phyloP scores from a whole-genome alignment of 1,140 invertebrate genomes.

The Gryon sp. region DNA sequence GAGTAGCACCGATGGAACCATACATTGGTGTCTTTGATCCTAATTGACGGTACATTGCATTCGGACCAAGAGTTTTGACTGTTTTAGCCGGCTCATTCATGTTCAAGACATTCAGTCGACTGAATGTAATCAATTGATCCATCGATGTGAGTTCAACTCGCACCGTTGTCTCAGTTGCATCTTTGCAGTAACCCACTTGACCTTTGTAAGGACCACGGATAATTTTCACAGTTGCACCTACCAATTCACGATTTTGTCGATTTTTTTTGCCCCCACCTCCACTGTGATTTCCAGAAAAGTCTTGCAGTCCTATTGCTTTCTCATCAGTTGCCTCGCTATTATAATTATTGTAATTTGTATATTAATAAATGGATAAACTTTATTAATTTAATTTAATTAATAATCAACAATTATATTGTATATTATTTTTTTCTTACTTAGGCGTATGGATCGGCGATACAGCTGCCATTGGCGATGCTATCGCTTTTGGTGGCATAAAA shows the following conservation, averaged over 20 bases:
- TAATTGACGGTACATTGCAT: slow-evolving; percentile 89
- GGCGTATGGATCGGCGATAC: too few species aligned
- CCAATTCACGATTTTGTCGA: slow-evolving; percentile 92
- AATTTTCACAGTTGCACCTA: slow-evolving; percentile 98
- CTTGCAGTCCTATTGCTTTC: background rate
- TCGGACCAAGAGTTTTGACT: slow-evolving; percentile 83
- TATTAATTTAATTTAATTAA: too few species aligned
- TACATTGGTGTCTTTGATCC: slow-evolving; percentile 91
- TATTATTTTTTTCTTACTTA: too few species aligned
- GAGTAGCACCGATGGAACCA: slow-evolving; percentile 92
- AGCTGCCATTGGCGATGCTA: slow-evolving; percentile 93
- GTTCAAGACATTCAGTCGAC: slow-evolving; percentile 91
- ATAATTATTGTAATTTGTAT: too few species aligned
- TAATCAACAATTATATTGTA: too few species aligned
- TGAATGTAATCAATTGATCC: slow-evolving; percentile 97
- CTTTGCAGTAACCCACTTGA: slow-evolving; percentile 90
- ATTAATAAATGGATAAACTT: too few species aligned
- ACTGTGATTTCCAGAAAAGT: slow-evolving; percentile 86
- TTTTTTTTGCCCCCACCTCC: slow-evolving; percentile 84
- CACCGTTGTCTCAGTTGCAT: slow-evolving; percentile 95
- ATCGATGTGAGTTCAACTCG: slow-evolving; percentile 97
- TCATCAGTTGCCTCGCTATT: background rate
- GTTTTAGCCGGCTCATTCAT: slow-evolving; percentile 85
- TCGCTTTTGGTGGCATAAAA: slow-evolving; percentile 90
- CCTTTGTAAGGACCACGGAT: slow-evolving; percentile 97